Conservation (phyloP, 2,113 vertebrate genomes). For the Thryonomys swinderianus region DNA sequence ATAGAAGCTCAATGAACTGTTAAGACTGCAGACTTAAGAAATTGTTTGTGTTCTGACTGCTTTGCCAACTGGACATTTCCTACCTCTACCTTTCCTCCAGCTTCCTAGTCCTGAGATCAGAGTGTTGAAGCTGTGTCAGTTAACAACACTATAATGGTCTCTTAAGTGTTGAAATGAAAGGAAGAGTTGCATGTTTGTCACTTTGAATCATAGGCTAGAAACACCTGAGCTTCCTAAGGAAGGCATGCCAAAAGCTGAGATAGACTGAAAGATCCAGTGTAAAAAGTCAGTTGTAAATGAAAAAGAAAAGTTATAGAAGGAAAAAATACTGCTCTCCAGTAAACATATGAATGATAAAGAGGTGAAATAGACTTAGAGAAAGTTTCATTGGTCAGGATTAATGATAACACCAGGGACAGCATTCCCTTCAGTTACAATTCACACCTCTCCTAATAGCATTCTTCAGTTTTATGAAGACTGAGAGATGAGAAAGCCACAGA, state of each 20-base stretch:
- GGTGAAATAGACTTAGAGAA: not conserved
- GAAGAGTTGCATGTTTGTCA: not conserved
- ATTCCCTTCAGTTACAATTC: not conserved
- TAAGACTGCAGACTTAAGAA: not conserved
- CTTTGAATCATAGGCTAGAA: not conserved
- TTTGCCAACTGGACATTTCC: not conserved
- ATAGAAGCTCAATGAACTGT: not conserved
- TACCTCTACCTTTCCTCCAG: not conserved
- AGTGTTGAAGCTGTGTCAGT: not conserved
- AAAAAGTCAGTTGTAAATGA: not conserved
- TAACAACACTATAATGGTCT: not conserved
- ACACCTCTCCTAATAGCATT: not conserved
- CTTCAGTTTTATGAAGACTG: not conserved
- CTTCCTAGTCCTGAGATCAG: not conserved
- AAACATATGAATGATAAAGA: not conserved
- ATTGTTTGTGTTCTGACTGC: not conserved
- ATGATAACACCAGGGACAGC: not conserved
- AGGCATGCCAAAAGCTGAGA: not conserved
- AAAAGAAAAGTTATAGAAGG: not conserved
- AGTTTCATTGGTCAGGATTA: not conserved
- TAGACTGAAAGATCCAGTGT: not conserved
- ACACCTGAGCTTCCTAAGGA: not conserved
- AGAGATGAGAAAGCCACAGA: not conserved
- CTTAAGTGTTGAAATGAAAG: not conserved
- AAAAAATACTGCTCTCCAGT: not conserved